These are phyloP conservation scores for Brevimyrus niger DNA, from an alignment of 2,113 vertebrate species.

Conservation along the genomic window DNA sequence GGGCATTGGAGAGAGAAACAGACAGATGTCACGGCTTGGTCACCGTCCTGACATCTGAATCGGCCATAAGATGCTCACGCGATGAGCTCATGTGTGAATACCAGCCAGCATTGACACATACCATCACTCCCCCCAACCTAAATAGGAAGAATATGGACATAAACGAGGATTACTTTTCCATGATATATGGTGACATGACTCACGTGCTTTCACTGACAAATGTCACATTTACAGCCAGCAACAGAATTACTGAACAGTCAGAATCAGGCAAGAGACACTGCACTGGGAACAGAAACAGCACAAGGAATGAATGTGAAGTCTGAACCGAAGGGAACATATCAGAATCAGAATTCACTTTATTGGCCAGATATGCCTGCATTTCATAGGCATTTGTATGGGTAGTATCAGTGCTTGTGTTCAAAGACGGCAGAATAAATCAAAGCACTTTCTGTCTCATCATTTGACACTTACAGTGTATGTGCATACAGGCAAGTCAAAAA, in stretches of 20 bases:
- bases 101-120: not conserved
- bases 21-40: not conserved
- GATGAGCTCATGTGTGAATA: not conserved
- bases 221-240: not conserved
- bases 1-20: not conserved
- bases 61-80: not conserved
- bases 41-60: not conserved
- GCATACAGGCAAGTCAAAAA: too few species aligned
- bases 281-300: not conserved
- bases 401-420: too few species aligned
- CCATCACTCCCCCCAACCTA: not conserved
- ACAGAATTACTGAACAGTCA: not conserved
- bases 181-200: not conserved
- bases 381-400: too few species aligned
- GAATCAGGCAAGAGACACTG: not conserved
- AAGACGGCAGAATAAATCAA: too few species aligned
- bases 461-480: too few species aligned
- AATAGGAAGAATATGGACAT: not conserved
- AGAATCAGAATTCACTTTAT: not conserved
- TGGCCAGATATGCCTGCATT: not conserved
- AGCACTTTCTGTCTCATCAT: too few species aligned
- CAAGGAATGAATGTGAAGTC: not conserved
- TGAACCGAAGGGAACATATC: not conserved
- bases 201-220: not conserved
- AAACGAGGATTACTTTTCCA: not conserved